A percentile compares a stretch with the other conserved stretches of the same genome.
Conservation (phyloP, 2,888 invertebrate species). For the Drosophila longiperda region DNA sequence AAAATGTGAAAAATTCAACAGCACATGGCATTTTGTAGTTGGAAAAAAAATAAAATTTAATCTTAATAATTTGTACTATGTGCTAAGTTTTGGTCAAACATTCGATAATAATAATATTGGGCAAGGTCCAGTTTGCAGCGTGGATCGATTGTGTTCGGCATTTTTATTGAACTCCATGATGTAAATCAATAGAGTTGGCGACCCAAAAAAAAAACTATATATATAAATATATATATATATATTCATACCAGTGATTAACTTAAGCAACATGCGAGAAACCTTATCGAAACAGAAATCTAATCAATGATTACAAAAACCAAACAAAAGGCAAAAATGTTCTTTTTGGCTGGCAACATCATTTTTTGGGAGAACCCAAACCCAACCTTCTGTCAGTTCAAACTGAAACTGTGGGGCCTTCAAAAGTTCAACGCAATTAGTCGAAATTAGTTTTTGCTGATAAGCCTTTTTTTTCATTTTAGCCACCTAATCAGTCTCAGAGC, state of each 20-base stretch:
- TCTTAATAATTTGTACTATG: constrained; percentile 1
- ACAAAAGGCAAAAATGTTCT: neutral
- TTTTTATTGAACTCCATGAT: constrained; percentile 59
- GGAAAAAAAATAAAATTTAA: neutral
- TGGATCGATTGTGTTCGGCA: constrained; percentile 60
- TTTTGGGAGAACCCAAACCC: neutral
- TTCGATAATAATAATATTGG: constrained; percentile 48
- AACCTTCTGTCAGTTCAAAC: constrained; percentile 16
- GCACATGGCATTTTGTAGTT: constrained; percentile 1
- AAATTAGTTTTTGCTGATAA: constrained; percentile 41
- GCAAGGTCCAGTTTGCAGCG: constrained; percentile 71
- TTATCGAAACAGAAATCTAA: constrained; percentile 45
- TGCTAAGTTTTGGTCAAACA: neutral
- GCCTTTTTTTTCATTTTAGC: neutral
- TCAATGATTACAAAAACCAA: constrained; percentile 26
- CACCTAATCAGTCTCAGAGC: constrained; percentile 26
- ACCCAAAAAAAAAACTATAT: constrained; percentile 36
- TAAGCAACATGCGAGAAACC: constrained; percentile 43
- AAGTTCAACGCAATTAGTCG: constrained; percentile 49
- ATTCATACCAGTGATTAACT: constrained; percentile 46
- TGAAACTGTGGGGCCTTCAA: constrained; percentile 28
- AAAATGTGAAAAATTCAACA: neutral
- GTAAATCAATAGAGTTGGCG: constrained; percentile 57
- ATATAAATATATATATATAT: neutral
- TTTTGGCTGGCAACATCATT: constrained; percentile 10